Evolutionary conservation across 2,888 invertebrate species (phyloP), one percentile per base, ranked within the genome.

Genomic region (Pristionchus entomophagus): DNA sequence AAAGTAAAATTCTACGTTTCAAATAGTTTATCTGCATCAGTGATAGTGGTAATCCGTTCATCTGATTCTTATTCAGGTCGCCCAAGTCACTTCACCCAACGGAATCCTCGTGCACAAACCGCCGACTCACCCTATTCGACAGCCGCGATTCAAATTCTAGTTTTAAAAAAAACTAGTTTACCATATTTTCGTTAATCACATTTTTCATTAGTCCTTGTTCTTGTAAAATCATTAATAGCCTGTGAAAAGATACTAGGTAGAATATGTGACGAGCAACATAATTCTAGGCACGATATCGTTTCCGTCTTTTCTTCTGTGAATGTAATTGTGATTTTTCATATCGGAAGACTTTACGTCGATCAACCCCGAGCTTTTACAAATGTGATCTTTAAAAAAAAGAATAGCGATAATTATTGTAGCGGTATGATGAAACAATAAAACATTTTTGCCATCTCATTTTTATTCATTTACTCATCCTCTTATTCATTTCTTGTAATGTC

Each of bases 111-210:
- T 38, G 0, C 78, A 78, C 45, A 78, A 78, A 49, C 78, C 45
- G 3, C 56, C 81, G 17, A 29, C 49, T 12, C 56, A 53, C 19
- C 35, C 81, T 2, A 8, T 81, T 0, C 2, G 81, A 56, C 81
- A 81, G 26, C 81, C 81, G 17, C n/a, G 56, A n/a, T 81, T 81
- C 56, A 81, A 81, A 19, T 81, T 81, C 32, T 81, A 81, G 56
- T n/a, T n/a, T 38, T 22, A 10, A 4, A n/a, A 22, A 59, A 5
- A n/a, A 6, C 8, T n/a, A 8, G 3, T 56, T 4, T 8, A n/a
- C n/a, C n/a, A 14, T 6, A 51, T n/a, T 56, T n/a, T 56, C 8
- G 19, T n/a, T n/a, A 8, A 56, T n/a, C 56, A 3, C n/a, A n/a
- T n/a, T n/a, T 56, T n/a, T 59, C 22, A n/a, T n/a, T n/a, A n/a